Conservation (phyloP, 1,140 invertebrate species). For the Teleogryllus occipitalis region DNA sequence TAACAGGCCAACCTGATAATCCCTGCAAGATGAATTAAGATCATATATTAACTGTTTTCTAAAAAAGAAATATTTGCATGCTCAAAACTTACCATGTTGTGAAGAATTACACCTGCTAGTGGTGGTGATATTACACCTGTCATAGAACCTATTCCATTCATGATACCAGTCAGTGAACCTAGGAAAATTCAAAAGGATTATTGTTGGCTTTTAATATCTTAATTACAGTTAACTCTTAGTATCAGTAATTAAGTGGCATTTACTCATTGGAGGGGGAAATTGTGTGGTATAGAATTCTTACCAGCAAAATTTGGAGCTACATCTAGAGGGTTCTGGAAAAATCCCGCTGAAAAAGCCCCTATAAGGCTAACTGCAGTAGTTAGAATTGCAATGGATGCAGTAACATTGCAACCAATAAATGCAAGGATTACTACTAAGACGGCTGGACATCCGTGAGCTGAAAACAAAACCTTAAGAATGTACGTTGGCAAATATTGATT, state of each 20-base stretch:
- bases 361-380: constrained; percentile 40
- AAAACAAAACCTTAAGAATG: constrained; percentile 21
- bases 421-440: constrained; percentile 28
- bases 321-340: constrained; percentile 43
- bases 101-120: constrained; percentile 20
- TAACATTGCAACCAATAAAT: constrained; percentile 30
- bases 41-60: not conserved
- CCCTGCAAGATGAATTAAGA: not conserved
- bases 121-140: constrained; percentile 20
- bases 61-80: not conserved
- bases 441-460: constrained; percentile 29
- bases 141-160: constrained; percentile 20
- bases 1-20: not conserved
- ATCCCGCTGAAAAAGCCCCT: constrained; percentile 44
- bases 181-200: constrained; percentile 19
- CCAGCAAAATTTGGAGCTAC: constrained; percentile 43
- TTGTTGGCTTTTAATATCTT: not conserved
- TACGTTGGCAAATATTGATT: too few species aligned
- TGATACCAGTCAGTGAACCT: constrained; percentile 22
- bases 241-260: not conserved
- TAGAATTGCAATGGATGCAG: constrained; percentile 28
- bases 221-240: not conserved
- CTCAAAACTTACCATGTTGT: constrained; percentile 11
- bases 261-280: not conserved
- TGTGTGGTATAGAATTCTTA: constrained; percentile 16